Evolutionary conservation across 2,113 vertebrate genomes (phyloP).

Genomic region (Odontesthes bonariensis): DNA sequence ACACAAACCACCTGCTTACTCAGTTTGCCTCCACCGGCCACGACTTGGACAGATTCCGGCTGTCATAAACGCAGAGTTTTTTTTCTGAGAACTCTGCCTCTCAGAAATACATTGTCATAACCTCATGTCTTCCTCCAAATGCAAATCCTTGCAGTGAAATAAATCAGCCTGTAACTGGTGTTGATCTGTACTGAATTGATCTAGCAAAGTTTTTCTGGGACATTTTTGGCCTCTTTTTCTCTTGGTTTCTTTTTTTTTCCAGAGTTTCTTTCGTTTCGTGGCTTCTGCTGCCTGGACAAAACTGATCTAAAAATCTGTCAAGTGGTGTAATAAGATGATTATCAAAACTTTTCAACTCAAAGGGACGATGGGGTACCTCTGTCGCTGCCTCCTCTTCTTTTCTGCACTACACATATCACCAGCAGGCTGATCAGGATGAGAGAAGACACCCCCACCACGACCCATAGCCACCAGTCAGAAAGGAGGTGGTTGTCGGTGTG

Average conservation of each 20-base stretch:
- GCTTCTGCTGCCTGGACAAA: not conserved
- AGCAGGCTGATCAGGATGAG: slow-evolving; percentile 43
- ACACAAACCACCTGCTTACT: slow-evolving; percentile 28
- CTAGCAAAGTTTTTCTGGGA: not conserved
- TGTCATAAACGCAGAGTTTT: not conserved
- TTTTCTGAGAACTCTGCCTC: not conserved
- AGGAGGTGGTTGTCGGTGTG: fast-evolving
- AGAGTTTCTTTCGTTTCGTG: not conserved
- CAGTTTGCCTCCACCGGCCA: not conserved
- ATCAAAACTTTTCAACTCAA: not conserved
- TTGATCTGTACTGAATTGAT: not conserved
- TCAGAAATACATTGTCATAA: too few species aligned
- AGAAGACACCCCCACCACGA: not conserved
- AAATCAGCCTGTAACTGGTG: not conserved
- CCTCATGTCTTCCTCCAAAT: not conserved
- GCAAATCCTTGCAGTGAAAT: not conserved
- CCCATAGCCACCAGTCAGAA: slow-evolving; percentile 28
- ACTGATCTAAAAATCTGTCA: not conserved
- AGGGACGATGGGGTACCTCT: slow-evolving; percentile 45
- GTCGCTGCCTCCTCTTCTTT: not conserved
- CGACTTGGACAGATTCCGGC: not conserved
- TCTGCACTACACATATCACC: slow-evolving; percentile 17
- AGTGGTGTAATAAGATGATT: not conserved
- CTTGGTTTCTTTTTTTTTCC: not conserved
- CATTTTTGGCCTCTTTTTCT: not conserved